These are phyloP conservation scores for Platerodrilus igneus DNA, from an alignment of 2,888 invertebrate genomes.

Conservation along the genomic window DNA sequence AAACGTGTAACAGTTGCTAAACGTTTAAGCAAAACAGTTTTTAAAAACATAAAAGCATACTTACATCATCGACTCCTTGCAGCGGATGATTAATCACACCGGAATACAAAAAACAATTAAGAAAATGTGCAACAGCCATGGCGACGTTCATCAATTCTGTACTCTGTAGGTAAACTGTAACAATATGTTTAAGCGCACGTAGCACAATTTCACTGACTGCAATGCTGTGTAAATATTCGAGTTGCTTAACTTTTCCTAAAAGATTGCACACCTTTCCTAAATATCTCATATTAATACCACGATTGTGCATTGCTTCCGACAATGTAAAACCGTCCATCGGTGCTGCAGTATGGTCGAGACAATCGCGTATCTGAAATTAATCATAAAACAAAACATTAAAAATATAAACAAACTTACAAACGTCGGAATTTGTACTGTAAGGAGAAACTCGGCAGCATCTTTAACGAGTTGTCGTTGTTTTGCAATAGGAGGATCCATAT, in stretches of 20 bases:
- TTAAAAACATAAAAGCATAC: constrained; percentile 15
- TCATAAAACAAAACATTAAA: not conserved
- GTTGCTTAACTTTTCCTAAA: constrained; percentile 69
- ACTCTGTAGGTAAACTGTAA: constrained; percentile 84
- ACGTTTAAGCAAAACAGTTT: constrained; percentile 7
- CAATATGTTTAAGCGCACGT: constrained; percentile 90
- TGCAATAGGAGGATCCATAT: constrained; percentile 61
- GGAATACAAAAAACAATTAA: constrained; percentile 89
- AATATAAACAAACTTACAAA: constrained; percentile 62
- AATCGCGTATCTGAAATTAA: constrained; percentile 70
- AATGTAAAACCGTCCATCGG: constrained; percentile 94
- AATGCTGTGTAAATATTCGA: constrained; percentile 86
- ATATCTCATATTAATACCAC: constrained; percentile 96
- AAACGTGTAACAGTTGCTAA: no score
- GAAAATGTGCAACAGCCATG: constrained; percentile 88
- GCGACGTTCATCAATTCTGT: constrained; percentile 89
- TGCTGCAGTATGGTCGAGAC: constrained; percentile 84
- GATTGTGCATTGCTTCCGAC: constrained; percentile 88
- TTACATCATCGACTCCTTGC: constrained; percentile 64
- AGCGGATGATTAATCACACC: constrained; percentile 65
- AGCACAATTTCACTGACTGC: constrained; percentile 85
- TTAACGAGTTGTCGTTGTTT: constrained; percentile 87
- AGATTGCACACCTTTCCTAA: constrained; percentile 86
- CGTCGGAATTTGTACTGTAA: constrained; percentile 90
- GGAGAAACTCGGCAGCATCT: constrained; percentile 92